Evolutionary conservation across 2,888 invertebrate species (phyloP).

Genomic region (Ichneumoninae sp.): DNA sequence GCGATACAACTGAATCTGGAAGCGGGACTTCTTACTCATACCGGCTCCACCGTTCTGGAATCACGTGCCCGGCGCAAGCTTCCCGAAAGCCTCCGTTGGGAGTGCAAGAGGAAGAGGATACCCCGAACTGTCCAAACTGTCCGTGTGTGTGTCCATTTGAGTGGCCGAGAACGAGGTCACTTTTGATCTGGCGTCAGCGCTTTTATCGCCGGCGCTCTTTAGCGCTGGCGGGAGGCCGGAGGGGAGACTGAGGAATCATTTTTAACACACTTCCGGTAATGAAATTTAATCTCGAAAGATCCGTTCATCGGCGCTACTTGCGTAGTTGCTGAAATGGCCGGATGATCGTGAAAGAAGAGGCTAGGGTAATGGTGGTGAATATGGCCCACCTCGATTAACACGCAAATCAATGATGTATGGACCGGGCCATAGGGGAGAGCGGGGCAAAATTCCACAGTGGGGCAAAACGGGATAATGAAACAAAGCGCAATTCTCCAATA

Average conservation of each 20-base stretch:
- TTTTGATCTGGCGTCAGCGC: neutral
- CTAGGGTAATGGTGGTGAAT: neutral
- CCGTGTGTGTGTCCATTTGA: conserved; percentile 24
- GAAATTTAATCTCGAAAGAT: neutral
- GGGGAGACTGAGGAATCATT: neutral
- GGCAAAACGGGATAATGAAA: no score
- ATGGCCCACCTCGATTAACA: no score
- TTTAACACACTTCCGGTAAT: neutral
- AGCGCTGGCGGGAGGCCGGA: neutral
- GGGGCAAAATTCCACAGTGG: no score
- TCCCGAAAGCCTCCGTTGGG: conserved; percentile 37
- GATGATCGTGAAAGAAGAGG: neutral
- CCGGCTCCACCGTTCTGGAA: conserved; percentile 12
- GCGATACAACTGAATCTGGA: conserved; percentile 34
- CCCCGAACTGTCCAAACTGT: neutral
- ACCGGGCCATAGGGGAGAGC: no score
- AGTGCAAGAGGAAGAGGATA: conserved; percentile 26
- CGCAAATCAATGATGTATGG: no score
- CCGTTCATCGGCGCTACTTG: neutral
- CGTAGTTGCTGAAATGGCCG: neutral
- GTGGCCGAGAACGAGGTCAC: conserved; percentile 13
- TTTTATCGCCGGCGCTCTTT: neutral
- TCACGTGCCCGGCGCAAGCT: conserved; percentile 43
- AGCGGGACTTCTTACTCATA: conserved; percentile 6
- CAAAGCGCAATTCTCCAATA: no score